Base-by-base conservation (phyloP, 1,140 invertebrate genomes). In the Ooceraea biroi region DNA sequence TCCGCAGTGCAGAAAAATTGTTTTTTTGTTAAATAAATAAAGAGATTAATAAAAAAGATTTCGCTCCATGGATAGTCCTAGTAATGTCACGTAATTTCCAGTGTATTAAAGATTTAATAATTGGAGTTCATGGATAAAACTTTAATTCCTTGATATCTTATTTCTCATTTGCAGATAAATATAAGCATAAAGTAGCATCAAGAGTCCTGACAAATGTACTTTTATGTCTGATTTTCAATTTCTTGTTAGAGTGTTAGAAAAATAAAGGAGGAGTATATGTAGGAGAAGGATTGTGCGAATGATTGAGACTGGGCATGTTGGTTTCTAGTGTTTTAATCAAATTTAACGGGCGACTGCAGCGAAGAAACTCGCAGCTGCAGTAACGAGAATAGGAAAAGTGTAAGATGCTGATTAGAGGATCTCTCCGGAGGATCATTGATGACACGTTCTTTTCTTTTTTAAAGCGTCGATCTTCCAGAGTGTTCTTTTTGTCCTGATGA, bases 281-380 rank as follows among this genome's bases (percentile, higher is more conserved):
- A 25, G n/a, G 36, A 69, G 52, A 58, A 46, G 22, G 65, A 36
- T 71, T 17, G n/a, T 55, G 36, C 52, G 65, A 80, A 80, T 80
- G 41, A 80, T 50, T 80, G 44, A 65, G 65, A 78, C 46, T 41
- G 19, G 76, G 5, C 44, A 78, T 61, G 48, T 83, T 60, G 22
- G 46, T 89, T 89, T 89, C 88, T 89, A 88, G 46, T 86, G 46
- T 88, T 89, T 89, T 89, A 89, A 89, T 89, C 80, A 89, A 88
- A 85, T 89, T 89, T 89, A 89, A 89, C 82, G 87, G 86, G 57
- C 60, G 57, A 74, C 68, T 85, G 85, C 87, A 87, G 76, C 48
- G 72, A 76, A 27, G 48, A 76, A 88, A 60, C 63, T 83, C 77
- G 69, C 82, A 83, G 52, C 60, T 72, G 85, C 87, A 77, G 77